phyloP scores from a whole-genome alignment of 2,888 invertebrate species.

The Nomada fucata region DNA sequence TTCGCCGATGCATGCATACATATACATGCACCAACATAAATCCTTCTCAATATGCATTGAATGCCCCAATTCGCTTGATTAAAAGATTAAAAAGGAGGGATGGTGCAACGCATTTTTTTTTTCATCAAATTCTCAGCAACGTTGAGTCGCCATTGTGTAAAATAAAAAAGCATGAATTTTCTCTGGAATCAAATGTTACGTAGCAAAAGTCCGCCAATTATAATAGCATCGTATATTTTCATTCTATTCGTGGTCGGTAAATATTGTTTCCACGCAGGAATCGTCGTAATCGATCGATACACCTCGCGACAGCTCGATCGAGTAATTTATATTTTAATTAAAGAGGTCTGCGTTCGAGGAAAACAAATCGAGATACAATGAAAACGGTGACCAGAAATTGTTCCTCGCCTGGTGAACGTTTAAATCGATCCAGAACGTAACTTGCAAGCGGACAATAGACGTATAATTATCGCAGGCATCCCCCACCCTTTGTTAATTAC shows the following conservation, averaged over 20 bases:
- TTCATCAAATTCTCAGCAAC: neutral
- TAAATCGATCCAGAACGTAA: slow-evolving; percentile 25
- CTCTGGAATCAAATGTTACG: neutral
- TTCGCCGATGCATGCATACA: neutral
- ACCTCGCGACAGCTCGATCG: slow-evolving; percentile 32
- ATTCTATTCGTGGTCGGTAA: slow-evolving; percentile 1
- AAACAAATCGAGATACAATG: slow-evolving; percentile 25
- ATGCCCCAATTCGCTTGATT: slow-evolving; percentile 4
- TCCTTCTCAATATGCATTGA: slow-evolving; percentile 2
- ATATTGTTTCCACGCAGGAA: slow-evolving; percentile 22
- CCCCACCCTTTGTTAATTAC: slow-evolving; percentile 42
- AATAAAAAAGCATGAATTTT: neutral
- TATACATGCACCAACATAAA: neutral
- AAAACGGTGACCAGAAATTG: slow-evolving; percentile 31
- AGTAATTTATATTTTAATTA: slow-evolving; percentile 59
- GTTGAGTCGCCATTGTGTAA: no score
- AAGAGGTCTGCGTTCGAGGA: slow-evolving; percentile 25
- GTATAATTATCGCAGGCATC: slow-evolving; percentile 41
- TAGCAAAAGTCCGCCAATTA: neutral
- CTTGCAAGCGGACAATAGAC: slow-evolving; percentile 14
- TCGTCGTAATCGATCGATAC: slow-evolving; percentile 27
- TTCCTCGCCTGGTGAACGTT: slow-evolving; percentile 23
- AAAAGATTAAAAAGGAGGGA: neutral
- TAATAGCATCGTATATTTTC: slow-evolving; percentile 7
- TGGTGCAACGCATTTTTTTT: neutral